Base-by-base conservation (phyloP, 2,888 invertebrate genomes). In the Bedellia somnulentella region DNA sequence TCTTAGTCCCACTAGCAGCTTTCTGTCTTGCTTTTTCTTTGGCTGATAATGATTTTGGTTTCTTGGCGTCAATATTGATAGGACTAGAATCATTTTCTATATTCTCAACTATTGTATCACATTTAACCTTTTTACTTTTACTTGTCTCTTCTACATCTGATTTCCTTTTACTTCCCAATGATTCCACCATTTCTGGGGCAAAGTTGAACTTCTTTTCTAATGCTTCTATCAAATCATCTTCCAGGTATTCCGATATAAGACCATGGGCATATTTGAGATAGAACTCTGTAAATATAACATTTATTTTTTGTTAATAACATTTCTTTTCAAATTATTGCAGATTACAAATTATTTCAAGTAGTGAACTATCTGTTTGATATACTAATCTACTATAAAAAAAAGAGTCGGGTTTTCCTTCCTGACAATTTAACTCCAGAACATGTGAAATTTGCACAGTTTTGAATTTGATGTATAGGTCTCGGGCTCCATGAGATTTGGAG, bases 1-100 rank as follows among this genome's bases (percentile, higher is more conserved):
- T 86, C 66, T 89, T 91, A 15, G 86, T 85, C 29, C 89, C 87
- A 45, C 80, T 79, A 16, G 91, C 90, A 32, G 89, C 86, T 56
- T 88, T 90, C 44, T 83, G 81, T 43, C 84, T 70, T 0, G 86
- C 81, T 44, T 89, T 86, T 46, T 89, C 87, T 60, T 89, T 91
- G 5, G 85, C 78, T 24, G 83, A 77, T 32, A 82, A 44, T 15
- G 67, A 47, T 35, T 80, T 79, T 37, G 76, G 66, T 46, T 81
- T 67, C 49, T 78, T 76, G 5, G 5, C 5, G 5, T 18, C 18
- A 5, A 6, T 5, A 6, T 6, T 6, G 5, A 18, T 9, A 6
- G 18, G 18, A 18, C 5, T 18, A 2, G 52, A 41, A 36, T 77
- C 75, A 41, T 75, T 61, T 18, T 58, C 45, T 42, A 38, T 47